Evolutionary conservation across 2,113 vertebrate species (phyloP), one percentile per base, ranked within the genome.

Genomic region (Actenoides lindsayi): DNA sequence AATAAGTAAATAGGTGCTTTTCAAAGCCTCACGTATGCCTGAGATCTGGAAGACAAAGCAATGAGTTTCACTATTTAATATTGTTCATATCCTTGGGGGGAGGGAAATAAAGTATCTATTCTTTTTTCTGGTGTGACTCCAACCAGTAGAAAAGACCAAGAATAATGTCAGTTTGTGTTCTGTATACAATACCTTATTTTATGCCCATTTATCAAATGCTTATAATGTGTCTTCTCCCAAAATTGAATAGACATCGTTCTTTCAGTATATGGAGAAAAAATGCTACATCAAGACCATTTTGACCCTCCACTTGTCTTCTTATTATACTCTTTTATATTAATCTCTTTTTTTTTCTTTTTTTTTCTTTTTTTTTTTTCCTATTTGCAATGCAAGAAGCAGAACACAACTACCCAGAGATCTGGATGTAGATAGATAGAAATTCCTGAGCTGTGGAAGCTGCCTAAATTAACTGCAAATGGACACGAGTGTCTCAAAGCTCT

Each of bases 381-480:
- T 92, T 80, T 91, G 25, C n/a, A 76, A 69, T 67, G 41, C 70
- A 85, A 83, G 74, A 79, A 93, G 59, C 44, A 25, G 23, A 94
- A 83, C 3, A 7, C 28, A 85, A 44, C 44, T 51, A 64, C 62
- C 25, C 37, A 48, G 94, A 84, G 92, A 84, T 79, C 51, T 70
- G 59, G 65, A 84, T 83, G 42, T 63, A 87, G 69, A 73, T 41
- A 94, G 48, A 92, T 46, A 88, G 88, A 94, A 97, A 93, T 60
- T 60, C 79, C 68, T 68, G 64, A 94, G 76, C 73, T 85, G 85
- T 71, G 57, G 48, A 77, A 64, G 71, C 27, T 78, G 59, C 84
- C 78, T 93, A 88, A 96, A 95, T 94, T 95, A 94, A 90, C 62
- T 0, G 0, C 76, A 95, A 95, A 95, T 79, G 91, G 89, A 83